phyloP scores from a whole-genome alignment of 2,888 invertebrate genomes.

The Rapana venosa region DNA sequence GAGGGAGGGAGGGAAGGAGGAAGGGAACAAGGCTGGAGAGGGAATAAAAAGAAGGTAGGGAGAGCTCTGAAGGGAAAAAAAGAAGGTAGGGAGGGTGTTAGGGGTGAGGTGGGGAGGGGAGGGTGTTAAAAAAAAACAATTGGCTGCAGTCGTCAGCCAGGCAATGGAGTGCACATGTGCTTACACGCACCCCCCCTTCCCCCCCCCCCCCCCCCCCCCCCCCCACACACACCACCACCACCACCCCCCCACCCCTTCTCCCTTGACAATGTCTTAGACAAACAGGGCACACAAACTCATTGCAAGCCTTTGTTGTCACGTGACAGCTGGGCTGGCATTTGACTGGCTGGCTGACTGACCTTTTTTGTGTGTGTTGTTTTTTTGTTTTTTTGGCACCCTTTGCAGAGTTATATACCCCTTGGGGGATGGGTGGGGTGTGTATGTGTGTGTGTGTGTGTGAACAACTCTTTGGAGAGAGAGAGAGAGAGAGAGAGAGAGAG shows the following conservation, averaged over 20 bases:
- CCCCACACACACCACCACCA: no score
- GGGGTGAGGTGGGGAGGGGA: background rate
- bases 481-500: no score
- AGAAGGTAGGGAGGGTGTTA: background rate
- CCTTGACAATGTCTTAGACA: slow-evolving; percentile 20
- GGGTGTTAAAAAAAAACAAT: slow-evolving; percentile 26
- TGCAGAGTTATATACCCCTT: background rate
- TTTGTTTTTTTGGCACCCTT: no score
- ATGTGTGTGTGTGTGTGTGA: no score
- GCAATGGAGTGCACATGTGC: slow-evolving; percentile 22
- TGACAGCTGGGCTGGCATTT: slow-evolving; percentile 20
- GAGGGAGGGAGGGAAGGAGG: background rate
- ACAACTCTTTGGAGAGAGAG: background rate
- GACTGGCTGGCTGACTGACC: no score
- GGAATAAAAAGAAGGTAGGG: background rate
- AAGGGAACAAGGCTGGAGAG: background rate
- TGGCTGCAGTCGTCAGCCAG: slow-evolving; percentile 27
- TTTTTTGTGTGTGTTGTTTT: no score
- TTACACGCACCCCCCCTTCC: background rate
- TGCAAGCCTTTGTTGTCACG: background rate
- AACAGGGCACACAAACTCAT: background rate
- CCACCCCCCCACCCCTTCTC: no score
- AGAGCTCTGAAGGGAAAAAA: background rate
- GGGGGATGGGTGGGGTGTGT: no score
- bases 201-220: background rate